Evolutionary conservation across 2,888 invertebrate species (phyloP).

Genomic region (Rotaria macrura): DNA sequence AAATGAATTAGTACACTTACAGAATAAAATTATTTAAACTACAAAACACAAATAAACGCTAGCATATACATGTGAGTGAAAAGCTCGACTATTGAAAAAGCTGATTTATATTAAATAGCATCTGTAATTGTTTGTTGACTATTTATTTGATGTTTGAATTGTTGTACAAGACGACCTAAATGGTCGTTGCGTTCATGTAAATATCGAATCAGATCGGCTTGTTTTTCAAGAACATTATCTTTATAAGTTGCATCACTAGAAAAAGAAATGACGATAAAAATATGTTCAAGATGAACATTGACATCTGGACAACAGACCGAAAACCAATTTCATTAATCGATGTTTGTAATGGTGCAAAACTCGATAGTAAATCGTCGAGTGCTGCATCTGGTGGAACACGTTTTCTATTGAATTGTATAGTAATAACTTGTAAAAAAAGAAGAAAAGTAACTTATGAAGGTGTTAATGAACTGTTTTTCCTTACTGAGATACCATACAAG

Average conservation of each 20-base stretch:
- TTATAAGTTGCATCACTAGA: conserved; percentile 41
- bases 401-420: conserved; percentile 39
- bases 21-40: background rate
- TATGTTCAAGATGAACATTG: background rate
- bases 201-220: conserved; percentile 46
- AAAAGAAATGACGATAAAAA: background rate
- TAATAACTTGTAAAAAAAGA: conserved; percentile 37
- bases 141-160: background rate
- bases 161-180: conserved; percentile 35
- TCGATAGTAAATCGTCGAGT: conserved; percentile 40
- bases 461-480: background rate
- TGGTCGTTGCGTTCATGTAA: conserved; percentile 43
- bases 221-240: conserved; percentile 45
- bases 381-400: conserved; percentile 40
- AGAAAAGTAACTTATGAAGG: background rate
- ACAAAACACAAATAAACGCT: background rate
- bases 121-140: background rate
- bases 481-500: conserved; percentile 39
- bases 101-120: background rate
- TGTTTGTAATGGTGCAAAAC: conserved; percentile 38
- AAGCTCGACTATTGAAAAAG: background rate
- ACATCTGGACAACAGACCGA: conserved; percentile 36
- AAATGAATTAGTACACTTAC: background rate
- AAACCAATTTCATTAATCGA: conserved; percentile 40
- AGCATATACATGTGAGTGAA: background rate